phyloP scores from a whole-genome alignment of 2,113 vertebrate genomes.

The Hiodon tergisus region DNA sequence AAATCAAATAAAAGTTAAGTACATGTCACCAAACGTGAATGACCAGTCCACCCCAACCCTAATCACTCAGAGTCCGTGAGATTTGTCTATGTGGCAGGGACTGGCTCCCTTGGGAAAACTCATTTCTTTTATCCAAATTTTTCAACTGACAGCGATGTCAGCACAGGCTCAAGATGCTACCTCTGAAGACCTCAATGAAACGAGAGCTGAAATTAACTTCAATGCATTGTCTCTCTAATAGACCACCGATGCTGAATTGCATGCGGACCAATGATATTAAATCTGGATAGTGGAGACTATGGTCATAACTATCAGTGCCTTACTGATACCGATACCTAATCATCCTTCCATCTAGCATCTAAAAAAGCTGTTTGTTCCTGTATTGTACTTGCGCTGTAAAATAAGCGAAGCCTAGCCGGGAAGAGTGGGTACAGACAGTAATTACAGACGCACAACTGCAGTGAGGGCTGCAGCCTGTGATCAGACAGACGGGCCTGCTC shows the following conservation, averaged over 20 bases:
- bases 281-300: conserved; percentile 5
- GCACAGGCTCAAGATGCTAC: neutral
- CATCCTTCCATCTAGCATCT: conserved; percentile 7
- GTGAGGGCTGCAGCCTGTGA: too few species aligned
- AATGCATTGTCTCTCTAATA: neutral
- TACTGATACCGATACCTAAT: neutral
- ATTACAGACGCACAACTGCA: too few species aligned
- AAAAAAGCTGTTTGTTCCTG: neutral
- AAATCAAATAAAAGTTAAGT: too few species aligned
- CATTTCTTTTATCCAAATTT: neutral
- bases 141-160: conserved; percentile 1
- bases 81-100: neutral
- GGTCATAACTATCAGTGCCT: neutral
- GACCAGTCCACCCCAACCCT: too few species aligned
- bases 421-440: too few species aligned
- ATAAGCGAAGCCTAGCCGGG: too few species aligned
- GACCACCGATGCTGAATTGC: neutral
- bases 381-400: neutral
- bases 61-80: too few species aligned
- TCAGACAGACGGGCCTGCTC: too few species aligned
- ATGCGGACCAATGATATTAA: conserved; percentile 9
- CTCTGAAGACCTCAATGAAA: neutral
- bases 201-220: conserved; percentile 10
- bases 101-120: neutral
- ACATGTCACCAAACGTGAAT: too few species aligned